Conservation (phyloP, 2,888 invertebrate genomes). For the Mesopsocus fuscifrons region DNA sequence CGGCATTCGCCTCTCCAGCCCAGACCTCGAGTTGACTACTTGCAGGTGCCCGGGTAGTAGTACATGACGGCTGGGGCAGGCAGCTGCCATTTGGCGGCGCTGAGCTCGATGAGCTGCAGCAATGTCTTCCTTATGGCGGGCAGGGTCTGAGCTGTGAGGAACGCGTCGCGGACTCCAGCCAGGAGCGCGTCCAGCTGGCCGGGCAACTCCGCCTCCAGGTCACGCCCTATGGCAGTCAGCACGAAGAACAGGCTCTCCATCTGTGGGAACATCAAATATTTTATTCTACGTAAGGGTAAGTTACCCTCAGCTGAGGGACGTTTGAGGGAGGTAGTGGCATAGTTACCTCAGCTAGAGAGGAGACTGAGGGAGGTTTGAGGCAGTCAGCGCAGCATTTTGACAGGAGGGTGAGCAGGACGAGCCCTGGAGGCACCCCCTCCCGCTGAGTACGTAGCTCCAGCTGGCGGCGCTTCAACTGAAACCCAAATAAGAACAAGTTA, state of each 20-base stretch:
- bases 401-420: slow-evolving; percentile 62
- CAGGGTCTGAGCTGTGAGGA: slow-evolving; percentile 52
- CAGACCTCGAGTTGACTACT: too few species aligned
- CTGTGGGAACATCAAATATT: too few species aligned
- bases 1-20: too few species aligned
- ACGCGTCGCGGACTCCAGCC: slow-evolving; percentile 64
- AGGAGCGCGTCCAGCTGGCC: slow-evolving; percentile 61
- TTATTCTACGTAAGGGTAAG: too few species aligned
- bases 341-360: slow-evolving; percentile 62
- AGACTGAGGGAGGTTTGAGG: slow-evolving; percentile 54
- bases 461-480: slow-evolving; percentile 46
- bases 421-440: slow-evolving; percentile 42
- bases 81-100: slow-evolving; percentile 80
- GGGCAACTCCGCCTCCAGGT: slow-evolving; percentile 65
- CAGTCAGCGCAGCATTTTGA: slow-evolving; percentile 82
- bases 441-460: slow-evolving; percentile 36
- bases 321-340: too few species aligned
- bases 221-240: slow-evolving; percentile 70
- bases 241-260: slow-evolving; percentile 80
- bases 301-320: too few species aligned
- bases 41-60: slow-evolving; percentile 41
- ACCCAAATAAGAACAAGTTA: slow-evolving; percentile 5
- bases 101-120: slow-evolving; percentile 74
- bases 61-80: slow-evolving; percentile 78
- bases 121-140: slow-evolving; percentile 65